A percentile compares a stretch with the other conserved stretches of the same genome.
phyloP scores from a whole-genome alignment of 1,140 invertebrate species.

The Acromyrmex heyeri region DNA sequence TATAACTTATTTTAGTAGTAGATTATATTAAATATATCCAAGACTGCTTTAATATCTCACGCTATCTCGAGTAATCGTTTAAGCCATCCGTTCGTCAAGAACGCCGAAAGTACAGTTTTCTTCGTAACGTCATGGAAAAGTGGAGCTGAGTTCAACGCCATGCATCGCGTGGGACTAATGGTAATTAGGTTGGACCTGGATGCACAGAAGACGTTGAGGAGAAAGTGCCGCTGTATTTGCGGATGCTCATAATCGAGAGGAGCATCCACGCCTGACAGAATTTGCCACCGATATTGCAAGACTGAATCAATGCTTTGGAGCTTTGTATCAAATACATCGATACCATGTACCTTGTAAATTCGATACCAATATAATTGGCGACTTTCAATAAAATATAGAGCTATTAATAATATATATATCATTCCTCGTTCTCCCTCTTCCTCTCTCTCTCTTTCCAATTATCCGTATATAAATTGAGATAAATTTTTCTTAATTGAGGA shows the following conservation, averaged over 20 bases:
- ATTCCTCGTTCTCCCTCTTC: background rate
- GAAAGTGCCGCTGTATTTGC: conserved; percentile 29
- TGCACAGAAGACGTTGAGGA: conserved; percentile 1
- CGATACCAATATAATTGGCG: conserved; percentile 7
- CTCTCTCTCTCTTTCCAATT: background rate
- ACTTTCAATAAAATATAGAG: background rate
- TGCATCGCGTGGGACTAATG: conserved; percentile 34
- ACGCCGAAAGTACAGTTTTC: background rate
- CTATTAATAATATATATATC: background rate
- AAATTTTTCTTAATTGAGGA: conserved; percentile 1
- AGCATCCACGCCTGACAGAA: conserved; percentile 20
- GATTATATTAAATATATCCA: background rate
- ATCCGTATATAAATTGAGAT: conserved; percentile 3
- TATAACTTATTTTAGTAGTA: too few species aligned
- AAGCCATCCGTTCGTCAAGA: background rate
- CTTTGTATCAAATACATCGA: conserved; percentile 27
- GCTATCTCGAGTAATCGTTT: background rate
- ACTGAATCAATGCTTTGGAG: background rate
- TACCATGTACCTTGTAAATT: conserved; percentile 19
- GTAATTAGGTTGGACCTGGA: conserved; percentile 14
- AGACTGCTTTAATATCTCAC: background rate
- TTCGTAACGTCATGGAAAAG: conserved; percentile 23
- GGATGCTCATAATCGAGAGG: conserved; percentile 10
- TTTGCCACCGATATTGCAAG: conserved; percentile 37
- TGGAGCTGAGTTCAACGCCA: conserved; percentile 16